These are phyloP conservation scores for Archilochus colubris DNA, from an alignment of 2,113 vertebrate species.

Conservation along the genomic window DNA sequence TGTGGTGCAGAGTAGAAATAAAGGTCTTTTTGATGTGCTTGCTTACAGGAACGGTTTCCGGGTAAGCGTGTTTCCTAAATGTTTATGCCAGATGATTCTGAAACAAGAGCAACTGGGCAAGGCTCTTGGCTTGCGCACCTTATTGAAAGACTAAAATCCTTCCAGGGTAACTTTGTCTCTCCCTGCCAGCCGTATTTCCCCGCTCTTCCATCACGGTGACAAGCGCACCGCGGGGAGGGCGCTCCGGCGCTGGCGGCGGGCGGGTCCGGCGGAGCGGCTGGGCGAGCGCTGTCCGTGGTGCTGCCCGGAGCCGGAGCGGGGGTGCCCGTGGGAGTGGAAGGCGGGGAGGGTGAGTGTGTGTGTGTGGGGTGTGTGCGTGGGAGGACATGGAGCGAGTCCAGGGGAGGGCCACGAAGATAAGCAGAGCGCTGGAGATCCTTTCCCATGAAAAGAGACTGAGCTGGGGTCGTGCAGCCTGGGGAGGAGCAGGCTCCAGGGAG, in stretches of 20 bases:
- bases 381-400: too few relatives aligned
- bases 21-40: background rate
- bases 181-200: fast-evolving
- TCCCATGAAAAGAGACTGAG: too few relatives aligned
- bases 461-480: too few relatives aligned
- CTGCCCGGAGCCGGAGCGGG: constrained; percentile 56
- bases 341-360: background rate
- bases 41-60: background rate
- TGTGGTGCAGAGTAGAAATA: background rate
- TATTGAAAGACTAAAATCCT: fast-evolving
- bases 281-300: constrained; percentile 90
- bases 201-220: fast-evolving
- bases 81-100: background rate
- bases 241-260: background rate
- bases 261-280: too few relatives aligned
- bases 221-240: fast-evolving
- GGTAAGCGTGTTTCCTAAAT: background rate
- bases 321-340: background rate
- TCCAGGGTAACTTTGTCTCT: background rate
- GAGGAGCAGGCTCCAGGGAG: too few relatives aligned
- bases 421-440: too few relatives aligned
- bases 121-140: fast-evolving
- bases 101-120: background rate
- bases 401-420: too few relatives aligned
- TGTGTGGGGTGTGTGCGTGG: too few relatives aligned